Percentiles rank a stretch among this genome's conserved stretches.
phyloP scores from a whole-genome alignment of 2,888 invertebrate species.

The Synanthedon myopaeformis region DNA sequence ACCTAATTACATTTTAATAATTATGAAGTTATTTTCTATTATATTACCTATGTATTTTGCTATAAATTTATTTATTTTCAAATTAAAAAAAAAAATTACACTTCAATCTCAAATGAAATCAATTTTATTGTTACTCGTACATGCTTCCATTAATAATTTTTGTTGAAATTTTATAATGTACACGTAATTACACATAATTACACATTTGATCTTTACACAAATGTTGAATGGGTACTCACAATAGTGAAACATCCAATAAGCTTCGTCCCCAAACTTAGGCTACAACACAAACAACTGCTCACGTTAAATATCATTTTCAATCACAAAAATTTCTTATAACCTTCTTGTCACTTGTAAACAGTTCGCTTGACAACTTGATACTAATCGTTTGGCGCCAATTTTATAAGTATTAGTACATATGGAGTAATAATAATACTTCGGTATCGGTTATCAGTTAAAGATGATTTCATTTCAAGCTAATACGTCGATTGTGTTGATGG shows the following conservation, averaged over 20 bases:
- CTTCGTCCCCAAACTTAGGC: conserved; percentile 29
- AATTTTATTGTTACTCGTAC: no score
- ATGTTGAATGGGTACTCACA: conserved; percentile 20
- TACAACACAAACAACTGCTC: conserved; percentile 29
- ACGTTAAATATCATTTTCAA: conserved; percentile 8
- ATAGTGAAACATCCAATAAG: conserved; percentile 24
- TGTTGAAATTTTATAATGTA: no score
- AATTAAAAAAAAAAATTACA: no score
- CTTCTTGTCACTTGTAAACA: not conserved
- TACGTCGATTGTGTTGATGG: no score
- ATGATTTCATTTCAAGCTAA: conserved; percentile 3
- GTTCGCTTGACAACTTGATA: not conserved
- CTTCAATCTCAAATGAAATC: no score
- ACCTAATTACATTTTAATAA: no score
- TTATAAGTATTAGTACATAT: not conserved
- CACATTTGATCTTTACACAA: not conserved
- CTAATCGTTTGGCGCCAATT: not conserved
- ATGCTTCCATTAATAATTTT: no score
- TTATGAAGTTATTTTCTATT: no score
- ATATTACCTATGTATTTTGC: no score
- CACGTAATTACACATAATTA: no score
- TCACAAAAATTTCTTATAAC: not conserved
- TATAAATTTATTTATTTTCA: no score
- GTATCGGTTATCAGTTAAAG: conserved; percentile 3
- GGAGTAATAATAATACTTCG: no score